A percentile compares a stretch with the other conserved stretches of the same genome.
Conservation (phyloP, 37 sponge, comb jelly and placozoan genomes). For the Halichondria panicea region DNA sequence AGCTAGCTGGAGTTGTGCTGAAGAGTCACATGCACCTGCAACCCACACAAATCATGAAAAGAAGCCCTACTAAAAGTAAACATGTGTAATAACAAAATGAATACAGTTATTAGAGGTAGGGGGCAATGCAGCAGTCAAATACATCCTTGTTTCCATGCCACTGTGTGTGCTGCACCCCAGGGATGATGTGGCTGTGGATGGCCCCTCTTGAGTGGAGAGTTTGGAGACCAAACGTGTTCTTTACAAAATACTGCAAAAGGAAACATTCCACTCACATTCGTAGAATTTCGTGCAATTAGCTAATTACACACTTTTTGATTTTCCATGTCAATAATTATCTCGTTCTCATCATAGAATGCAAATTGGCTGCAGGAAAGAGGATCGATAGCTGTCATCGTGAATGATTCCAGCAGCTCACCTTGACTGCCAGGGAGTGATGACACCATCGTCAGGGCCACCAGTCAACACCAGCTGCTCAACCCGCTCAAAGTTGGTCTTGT, state of each 20-base stretch:
- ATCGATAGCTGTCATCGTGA: too few species aligned
- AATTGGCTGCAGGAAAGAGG: conserved; percentile 77
- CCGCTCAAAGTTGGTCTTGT: conserved; percentile 68
- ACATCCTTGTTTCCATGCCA: conserved; percentile 71
- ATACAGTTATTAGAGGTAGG: conserved; percentile 46
- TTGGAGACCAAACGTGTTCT: conserved; percentile 71
- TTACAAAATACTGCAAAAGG: conserved; percentile 59
- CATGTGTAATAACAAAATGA: too few species aligned
- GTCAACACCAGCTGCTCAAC: conserved; percentile 72
- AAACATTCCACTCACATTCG: too few species aligned
- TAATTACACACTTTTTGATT: conserved; percentile 43
- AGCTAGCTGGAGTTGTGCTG: too few species aligned
- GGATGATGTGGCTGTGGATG: conserved; percentile 20
- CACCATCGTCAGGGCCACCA: conserved; percentile 95
- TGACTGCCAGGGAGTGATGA: conserved; percentile 97
- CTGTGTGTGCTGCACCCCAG: conserved; percentile 65
- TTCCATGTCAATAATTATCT: not conserved
- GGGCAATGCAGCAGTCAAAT: conserved; percentile 68
- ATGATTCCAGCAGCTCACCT: conserved; percentile 61
- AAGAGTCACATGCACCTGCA: too few species aligned
- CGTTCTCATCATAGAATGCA: conserved; percentile 76
- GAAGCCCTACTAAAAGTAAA: too few species aligned
- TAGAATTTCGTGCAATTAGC: too few species aligned
- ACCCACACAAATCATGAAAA: too few species aligned
- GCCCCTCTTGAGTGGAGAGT: conserved; percentile 45